Percentiles rank a stretch among this genome's conserved stretches.
These are phyloP conservation scores for Gymnobelideus leadbeateri DNA, from an alignment of 2,113 vertebrate genomes.

Conservation along the genomic window DNA sequence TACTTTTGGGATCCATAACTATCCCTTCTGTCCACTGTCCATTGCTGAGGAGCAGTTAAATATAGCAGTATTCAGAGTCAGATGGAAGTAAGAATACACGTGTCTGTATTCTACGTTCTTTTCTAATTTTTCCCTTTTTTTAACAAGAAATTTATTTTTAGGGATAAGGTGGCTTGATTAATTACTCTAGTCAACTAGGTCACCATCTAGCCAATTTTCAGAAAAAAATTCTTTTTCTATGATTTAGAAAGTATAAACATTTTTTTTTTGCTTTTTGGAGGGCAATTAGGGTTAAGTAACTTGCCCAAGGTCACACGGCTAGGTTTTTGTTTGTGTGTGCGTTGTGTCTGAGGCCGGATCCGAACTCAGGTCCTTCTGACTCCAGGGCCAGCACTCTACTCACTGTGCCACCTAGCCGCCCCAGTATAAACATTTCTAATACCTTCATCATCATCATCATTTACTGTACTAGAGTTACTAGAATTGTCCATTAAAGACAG, in stretches of 20 bases:
- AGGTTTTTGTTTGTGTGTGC: too few species aligned
- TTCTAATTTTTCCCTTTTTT: not conserved
- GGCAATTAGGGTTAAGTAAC: too few species aligned
- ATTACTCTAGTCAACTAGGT: not conserved
- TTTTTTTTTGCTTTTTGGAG: too few species aligned
- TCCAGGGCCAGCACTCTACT: too few species aligned
- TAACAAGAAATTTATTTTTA: not conserved
- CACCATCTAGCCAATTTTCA: not conserved
- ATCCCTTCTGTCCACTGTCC: not conserved
- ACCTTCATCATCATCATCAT: not conserved
- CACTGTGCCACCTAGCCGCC: too few species aligned
- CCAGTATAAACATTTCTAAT: not conserved
- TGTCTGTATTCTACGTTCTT: not conserved
- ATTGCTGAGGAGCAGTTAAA: not conserved
- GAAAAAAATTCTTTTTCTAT: not conserved
- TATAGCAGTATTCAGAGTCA: not conserved
- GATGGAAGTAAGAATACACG: not conserved
- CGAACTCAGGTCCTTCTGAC: too few species aligned
- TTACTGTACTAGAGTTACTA: not conserved
- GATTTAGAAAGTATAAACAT: not conserved
- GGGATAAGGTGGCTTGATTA: not conserved
- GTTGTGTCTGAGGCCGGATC: too few species aligned
- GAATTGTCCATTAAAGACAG: not conserved
- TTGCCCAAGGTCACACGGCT: too few species aligned
- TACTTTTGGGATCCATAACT: not conserved